A percentile compares a stretch with the other conserved stretches of the same genome.
These are phyloP conservation scores for Geococcyx californianus DNA, from an alignment of 2,113 vertebrate genomes.

Conservation along the genomic window DNA sequence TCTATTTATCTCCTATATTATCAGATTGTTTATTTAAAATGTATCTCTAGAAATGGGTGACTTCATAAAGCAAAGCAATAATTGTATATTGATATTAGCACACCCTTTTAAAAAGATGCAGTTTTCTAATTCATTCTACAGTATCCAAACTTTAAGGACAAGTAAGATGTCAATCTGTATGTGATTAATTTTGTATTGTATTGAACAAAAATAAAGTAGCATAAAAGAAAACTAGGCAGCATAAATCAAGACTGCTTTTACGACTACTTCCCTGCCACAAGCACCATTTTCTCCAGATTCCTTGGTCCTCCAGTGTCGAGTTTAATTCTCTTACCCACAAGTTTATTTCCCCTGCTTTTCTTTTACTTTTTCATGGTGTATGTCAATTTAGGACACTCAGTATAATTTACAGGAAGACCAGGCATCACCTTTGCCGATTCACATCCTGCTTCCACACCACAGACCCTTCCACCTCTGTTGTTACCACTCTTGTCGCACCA, in stretches of 20 bases:
- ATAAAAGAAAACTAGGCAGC: background rate
- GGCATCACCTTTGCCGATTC: background rate
- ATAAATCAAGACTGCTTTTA: background rate
- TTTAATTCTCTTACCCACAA: background rate
- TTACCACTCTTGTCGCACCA: rapidly evolving
- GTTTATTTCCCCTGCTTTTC: background rate
- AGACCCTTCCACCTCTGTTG: background rate
- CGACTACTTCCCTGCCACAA: background rate
- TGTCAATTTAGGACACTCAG: background rate
- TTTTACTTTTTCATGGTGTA: background rate
- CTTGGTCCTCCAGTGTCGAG: background rate
- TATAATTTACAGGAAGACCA: background rate
- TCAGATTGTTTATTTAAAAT: background rate
- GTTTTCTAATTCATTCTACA: background rate
- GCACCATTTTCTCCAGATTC: background rate
- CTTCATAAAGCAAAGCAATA: background rate
- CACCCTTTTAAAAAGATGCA: background rate
- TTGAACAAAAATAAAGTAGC: background rate
- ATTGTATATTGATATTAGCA: background rate
- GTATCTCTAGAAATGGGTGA: background rate
- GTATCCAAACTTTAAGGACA: background rate
- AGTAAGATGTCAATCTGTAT: background rate
- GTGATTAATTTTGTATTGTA: background rate
- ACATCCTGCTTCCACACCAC: background rate
- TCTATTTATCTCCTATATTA: background rate